Base-by-base conservation (phyloP, 2,888 invertebrate genomes). In the Andrena camellia region DNA sequence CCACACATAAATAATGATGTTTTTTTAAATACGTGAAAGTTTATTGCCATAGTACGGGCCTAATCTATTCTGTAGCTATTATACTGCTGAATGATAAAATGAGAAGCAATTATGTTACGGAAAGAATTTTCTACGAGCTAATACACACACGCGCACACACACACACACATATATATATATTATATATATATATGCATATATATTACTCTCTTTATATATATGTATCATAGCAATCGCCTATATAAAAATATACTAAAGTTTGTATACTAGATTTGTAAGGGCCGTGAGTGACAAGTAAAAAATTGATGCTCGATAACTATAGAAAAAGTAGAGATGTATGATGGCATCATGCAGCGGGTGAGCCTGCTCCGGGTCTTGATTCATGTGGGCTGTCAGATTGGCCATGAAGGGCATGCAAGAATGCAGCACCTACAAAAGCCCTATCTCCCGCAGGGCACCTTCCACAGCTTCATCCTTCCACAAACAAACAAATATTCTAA, bases 381-480 rank as follows among this genome's bases (percentile, higher is more conserved):
- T 83, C 90, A 81, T 90, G 83, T 89, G 83, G 90, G 81, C 86
- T 88, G 86, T 76, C 88, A 84, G 79, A 86, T 89, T 88, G 90
- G 86, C 83, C 90, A 87, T 88, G 90, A 89, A 88, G 91, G 87
- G 87, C 90, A 88, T 86, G 88, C 81, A 86, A 87, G 88, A 88
- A 89, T 80, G 87, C 87, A 87, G 87, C 90, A 90, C 90, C 94
- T 97, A 98, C 94, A 98, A 97, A 94, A 98, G 97, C 94, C 98
- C 98, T 96, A 98, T 97, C 95, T 98, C 98, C 94, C 97, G 97
- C 94, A 98, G 97, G 94, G 98, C 97, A 94, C 97, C 97, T 95
- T 98, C 98, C 95, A 98, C 97, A 93, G 97, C 98, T 96, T 98
- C 98, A 95, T 98, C 98, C 98, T 97, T 96, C 92, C 91, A 93